Percentiles rank a stretch among this genome's conserved stretches.
Conservation (phyloP, 2,888 invertebrate genomes). For the Drosophila percnosoma region DNA sequence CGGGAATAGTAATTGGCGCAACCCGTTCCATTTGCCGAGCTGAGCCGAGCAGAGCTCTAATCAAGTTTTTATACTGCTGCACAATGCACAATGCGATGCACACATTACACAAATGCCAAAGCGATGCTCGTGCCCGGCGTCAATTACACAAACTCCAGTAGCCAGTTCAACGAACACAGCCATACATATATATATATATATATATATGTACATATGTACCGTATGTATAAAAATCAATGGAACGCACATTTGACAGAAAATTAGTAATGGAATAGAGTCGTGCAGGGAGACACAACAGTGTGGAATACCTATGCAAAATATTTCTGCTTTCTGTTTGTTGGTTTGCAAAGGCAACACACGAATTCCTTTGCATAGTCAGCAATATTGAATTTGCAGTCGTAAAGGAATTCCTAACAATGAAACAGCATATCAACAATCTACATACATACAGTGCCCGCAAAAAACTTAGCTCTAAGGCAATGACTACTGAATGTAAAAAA, state of each 20-base stretch:
- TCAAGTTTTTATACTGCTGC: conserved; percentile 51
- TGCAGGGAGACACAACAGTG: neutral
- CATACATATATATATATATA: neutral
- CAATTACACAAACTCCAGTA: conserved; percentile 32
- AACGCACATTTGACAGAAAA: conserved; percentile 22
- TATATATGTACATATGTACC: neutral
- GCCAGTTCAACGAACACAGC: conserved; percentile 1
- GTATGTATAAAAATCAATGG: conserved; percentile 31
- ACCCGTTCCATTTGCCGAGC: conserved; percentile 1
- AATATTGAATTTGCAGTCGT: neutral
- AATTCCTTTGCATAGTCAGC: neutral
- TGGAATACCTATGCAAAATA: conserved; percentile 2
- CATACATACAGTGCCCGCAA: neutral
- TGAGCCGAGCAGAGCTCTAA: conserved; percentile 26
- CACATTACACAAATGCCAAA: conserved; percentile 23
- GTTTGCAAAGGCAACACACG: neutral
- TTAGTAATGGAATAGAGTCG: conserved; percentile 19
- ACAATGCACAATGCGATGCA: conserved; percentile 21
- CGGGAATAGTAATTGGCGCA: conserved; percentile 26
- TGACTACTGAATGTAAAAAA: neutral
- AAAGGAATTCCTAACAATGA: neutral
- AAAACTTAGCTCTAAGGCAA: neutral
- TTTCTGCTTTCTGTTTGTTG: neutral
- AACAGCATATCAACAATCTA: neutral
- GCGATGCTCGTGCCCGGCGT: conserved; percentile 22